Base-by-base conservation (phyloP, 2,113 vertebrate species). In the Trematocara macrostoma region DNA sequence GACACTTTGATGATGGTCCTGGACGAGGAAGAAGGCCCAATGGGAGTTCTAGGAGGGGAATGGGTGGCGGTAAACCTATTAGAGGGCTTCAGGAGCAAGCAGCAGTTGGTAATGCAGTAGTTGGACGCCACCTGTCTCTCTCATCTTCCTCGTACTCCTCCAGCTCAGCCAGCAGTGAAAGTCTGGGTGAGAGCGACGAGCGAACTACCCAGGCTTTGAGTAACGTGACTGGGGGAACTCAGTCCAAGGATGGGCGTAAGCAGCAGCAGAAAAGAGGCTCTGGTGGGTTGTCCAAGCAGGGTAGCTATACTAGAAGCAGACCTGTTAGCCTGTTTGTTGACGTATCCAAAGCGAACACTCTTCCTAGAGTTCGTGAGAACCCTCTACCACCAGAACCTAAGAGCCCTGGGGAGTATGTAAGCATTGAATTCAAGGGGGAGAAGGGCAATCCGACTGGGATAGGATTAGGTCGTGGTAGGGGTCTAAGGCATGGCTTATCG, bases 111-210 rank as follows among this genome's bases (percentile, higher is more conserved):
- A 85, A 40, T 55, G 83, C 94, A 79, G 52, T 29, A 31, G 90
- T 57, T 10, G 88, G 79, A n/a, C 93, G 90, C 12, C 96, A 95
- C 82, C 81, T 94, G 38, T 96, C 93, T 4, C 93, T 96, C 34
- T 97, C 97, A 40, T 96, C 95, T 18, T 96, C 95, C 16, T 97
- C 97, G 1, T 97, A 96, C 80, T 97, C 96, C 6, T 97, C 96
- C 80, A 96, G 96, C 92, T 96, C 96, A 31, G 95, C 96, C 23
- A 97, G 97, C 94, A 97, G 93, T 1, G 97, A 97, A 91, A 97
- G 97, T 89, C 93, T 97, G 3, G 97, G 96, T 8, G 97, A 97
- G 35, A 81, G 55, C 0, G 96, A 97, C 11, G 96, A 96, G 3
- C 90, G 95, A 42, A 64, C 88, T 5, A 20, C 80, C 18, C 94